Conservation (phyloP, 2,888 invertebrate species). For the Mythimna loreyi region DNA sequence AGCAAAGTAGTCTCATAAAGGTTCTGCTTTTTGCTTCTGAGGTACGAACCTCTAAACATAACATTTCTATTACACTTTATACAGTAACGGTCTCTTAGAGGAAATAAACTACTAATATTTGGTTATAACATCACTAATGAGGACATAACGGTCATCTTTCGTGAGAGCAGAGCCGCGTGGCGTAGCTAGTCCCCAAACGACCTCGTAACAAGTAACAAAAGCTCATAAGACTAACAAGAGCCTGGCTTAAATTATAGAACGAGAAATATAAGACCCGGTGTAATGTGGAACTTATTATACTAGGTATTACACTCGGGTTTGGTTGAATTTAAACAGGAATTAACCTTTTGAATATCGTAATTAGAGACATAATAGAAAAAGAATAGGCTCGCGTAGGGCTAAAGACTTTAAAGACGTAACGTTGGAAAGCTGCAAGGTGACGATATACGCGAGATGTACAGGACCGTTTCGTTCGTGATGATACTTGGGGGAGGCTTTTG, state of each 20-base stretch:
- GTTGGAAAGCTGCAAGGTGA: too few relatives aligned
- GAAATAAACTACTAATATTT: too few relatives aligned
- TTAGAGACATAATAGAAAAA: too few relatives aligned
- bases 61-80: not conserved
- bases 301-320: not conserved
- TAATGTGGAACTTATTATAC: not conserved
- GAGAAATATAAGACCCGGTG: constrained; percentile 9
- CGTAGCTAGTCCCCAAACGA: constrained; percentile 18
- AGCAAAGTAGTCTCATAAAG: too few relatives aligned
- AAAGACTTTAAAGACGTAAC: too few relatives aligned
- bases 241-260: not conserved
- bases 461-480: too few relatives aligned
- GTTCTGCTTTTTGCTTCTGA: too few relatives aligned
- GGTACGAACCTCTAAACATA: too few relatives aligned
- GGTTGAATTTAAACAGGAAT: not conserved
- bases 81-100: not conserved
- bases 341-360: too few relatives aligned
- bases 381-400: too few relatives aligned
- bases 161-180: not conserved
- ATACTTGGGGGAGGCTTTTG: too few relatives aligned
- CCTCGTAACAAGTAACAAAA: constrained; percentile 22
- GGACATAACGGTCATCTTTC: constrained; percentile 32
- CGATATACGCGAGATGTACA: too few relatives aligned
- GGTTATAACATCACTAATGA: constrained; percentile 27
- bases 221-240: constrained; percentile 1